Conservation (phyloP, 2,113 vertebrate genomes). For the Nycticebus coucang region DNA sequence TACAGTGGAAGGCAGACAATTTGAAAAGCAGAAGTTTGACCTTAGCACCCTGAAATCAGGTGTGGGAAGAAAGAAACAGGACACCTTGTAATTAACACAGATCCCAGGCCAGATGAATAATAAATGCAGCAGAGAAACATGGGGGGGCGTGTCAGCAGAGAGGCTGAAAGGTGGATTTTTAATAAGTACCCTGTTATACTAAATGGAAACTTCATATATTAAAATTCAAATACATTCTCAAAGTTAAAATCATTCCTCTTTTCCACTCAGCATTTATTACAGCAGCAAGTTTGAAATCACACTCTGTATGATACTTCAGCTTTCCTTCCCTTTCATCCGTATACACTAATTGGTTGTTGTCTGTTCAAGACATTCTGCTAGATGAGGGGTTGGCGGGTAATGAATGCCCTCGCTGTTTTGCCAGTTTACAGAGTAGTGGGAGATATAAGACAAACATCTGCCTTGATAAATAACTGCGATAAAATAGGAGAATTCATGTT, state of each 20-base stretch:
- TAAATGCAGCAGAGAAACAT: background rate
- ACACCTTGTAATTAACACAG: background rate
- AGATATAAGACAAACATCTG: background rate
- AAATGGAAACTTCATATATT: background rate
- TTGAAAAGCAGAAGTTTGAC: conserved; percentile 18
- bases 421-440: background rate
- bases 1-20: background rate
- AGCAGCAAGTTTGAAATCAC: background rate
- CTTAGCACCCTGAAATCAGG: conserved; percentile 14
- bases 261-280: background rate
- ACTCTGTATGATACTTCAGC: background rate
- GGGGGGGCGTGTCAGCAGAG: background rate
- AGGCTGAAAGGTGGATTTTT: background rate
- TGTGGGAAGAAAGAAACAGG: conserved; percentile 41
- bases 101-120: background rate
- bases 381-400: background rate
- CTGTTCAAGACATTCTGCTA: background rate
- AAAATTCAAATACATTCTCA: background rate
- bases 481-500: background rate
- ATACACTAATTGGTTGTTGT: background rate
- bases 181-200: background rate
- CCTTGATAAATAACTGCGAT: background rate
- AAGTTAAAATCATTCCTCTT: background rate
- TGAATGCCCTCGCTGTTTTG: background rate
- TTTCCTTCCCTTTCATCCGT: background rate